Evolutionary conservation across 2,113 vertebrate species (phyloP).

Genomic region (Chaetura pelagica): DNA sequence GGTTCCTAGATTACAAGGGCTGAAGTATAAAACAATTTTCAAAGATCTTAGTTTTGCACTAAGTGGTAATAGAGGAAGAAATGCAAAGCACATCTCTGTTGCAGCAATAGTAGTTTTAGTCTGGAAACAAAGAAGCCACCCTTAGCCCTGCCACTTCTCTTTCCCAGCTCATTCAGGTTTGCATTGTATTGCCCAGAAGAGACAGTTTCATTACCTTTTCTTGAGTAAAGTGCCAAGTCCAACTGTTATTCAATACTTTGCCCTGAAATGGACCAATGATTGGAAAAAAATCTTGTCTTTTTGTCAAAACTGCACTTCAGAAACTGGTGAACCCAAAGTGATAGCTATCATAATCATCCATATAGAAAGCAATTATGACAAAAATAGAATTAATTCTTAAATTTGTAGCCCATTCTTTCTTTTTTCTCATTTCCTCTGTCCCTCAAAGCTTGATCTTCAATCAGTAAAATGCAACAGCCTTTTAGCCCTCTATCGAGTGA

Average conservation of each 20-base stretch:
- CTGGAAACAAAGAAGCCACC: neutral
- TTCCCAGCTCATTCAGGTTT: neutral
- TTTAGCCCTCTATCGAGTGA: neutral
- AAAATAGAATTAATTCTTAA: constrained; percentile 32
- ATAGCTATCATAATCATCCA: neutral
- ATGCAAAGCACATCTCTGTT: neutral
- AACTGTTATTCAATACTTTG: neutral
- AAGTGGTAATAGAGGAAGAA: neutral
- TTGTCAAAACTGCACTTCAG: neutral
- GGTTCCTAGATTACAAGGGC: neutral
- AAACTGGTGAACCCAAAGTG: neutral
- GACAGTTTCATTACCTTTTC: constrained; percentile 24
- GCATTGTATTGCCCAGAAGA: neutral
- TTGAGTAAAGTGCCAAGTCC: constrained; percentile 9
- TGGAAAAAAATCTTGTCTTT: constrained; percentile 59
- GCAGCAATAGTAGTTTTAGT: neutral
- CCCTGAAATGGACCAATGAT: constrained; percentile 34
- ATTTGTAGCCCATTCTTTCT: neutral
- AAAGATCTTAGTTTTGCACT: neutral
- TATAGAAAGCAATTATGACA: constrained; percentile 23
- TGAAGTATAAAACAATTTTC: neutral
- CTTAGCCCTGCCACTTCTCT: neutral
- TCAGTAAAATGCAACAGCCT: neutral
- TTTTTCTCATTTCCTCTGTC: neutral
- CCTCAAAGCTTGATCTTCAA: neutral